A percentile compares a stretch with the other conserved stretches of the same genome.
Evolutionary conservation across 2,888 invertebrate species (phyloP).

Genomic region (Epinotia brunnichana): DNA sequence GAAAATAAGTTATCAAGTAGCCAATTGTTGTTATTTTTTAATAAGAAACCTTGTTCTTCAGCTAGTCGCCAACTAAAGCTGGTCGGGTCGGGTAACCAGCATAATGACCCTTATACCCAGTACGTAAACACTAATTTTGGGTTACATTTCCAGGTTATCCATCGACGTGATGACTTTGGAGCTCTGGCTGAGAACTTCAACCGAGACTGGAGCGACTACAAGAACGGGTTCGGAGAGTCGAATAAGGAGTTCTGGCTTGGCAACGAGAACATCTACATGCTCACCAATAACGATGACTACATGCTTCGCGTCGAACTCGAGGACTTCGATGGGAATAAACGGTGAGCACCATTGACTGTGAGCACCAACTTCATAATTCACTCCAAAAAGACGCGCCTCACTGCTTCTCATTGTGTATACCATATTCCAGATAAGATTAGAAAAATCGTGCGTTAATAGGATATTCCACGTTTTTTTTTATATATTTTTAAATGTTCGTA

Average conservation of each 20-base stretch:
- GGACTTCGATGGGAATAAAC: constrained; percentile 96
- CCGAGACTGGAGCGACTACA: constrained; percentile 95
- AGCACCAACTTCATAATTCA: not conserved
- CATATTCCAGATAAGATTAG: not conserved
- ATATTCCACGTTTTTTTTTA: no score
- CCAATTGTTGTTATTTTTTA: no score
- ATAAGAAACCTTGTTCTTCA: no score
- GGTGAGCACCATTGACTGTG: constrained; percentile 85
- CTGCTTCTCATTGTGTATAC: not conserved
- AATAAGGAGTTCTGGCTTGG: constrained; percentile 96
- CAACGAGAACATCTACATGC: constrained; percentile 96
- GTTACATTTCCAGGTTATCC: constrained; percentile 89
- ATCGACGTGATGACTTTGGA: constrained; percentile 94
- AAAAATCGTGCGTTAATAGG: no score
- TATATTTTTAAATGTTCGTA: no score
- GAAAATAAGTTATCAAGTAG: no score
- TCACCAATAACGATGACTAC: constrained; percentile 96
- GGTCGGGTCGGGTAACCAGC: no score
- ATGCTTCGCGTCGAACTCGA: constrained; percentile 93
- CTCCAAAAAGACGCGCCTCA: not conserved
- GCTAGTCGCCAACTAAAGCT: no score
- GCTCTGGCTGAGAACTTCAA: constrained; percentile 95
- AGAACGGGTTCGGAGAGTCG: constrained; percentile 96
- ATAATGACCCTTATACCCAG: no score
- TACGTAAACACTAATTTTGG: not conserved